Conservation (phyloP, 2,797 vertebrate species). For the Artibeus lituratus region DNA sequence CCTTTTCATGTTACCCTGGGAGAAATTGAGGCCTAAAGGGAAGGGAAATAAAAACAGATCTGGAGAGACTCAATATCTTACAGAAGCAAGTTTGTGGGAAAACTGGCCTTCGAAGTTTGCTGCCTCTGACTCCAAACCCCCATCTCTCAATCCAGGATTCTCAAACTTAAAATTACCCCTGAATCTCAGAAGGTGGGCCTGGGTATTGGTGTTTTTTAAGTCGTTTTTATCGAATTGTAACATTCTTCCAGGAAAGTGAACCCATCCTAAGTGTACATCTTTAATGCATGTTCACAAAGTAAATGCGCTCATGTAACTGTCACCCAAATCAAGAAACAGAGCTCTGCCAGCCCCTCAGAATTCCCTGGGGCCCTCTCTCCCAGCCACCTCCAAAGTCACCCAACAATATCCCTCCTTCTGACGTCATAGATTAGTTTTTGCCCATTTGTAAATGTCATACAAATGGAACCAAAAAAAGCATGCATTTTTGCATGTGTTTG, state of each 20-base stretch:
- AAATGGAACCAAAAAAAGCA: not conserved
- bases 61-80: not conserved
- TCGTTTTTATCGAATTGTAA: not conserved
- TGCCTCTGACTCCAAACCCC: not conserved
- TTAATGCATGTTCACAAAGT: not conserved
- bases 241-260: not conserved
- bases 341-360: rapidly evolving
- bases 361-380: not conserved
- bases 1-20: not conserved
- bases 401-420: not conserved
- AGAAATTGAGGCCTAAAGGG: not conserved
- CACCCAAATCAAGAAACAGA: not conserved
- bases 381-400: not conserved
- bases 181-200: not conserved
- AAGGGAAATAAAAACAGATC: not conserved
- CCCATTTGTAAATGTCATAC: not conserved
- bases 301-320: not conserved
- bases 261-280: not conserved
- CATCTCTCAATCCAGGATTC: not conserved
- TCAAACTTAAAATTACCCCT: not conserved
- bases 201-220: not conserved
- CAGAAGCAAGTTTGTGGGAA: not conserved
- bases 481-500: not conserved
- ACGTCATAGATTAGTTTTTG: not conserved
- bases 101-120: not conserved